Percentiles rank a stretch among this genome's conserved stretches.
Evolutionary conservation across 2,113 vertebrate genomes (phyloP).

Genomic region (Malurus cyaneus): DNA sequence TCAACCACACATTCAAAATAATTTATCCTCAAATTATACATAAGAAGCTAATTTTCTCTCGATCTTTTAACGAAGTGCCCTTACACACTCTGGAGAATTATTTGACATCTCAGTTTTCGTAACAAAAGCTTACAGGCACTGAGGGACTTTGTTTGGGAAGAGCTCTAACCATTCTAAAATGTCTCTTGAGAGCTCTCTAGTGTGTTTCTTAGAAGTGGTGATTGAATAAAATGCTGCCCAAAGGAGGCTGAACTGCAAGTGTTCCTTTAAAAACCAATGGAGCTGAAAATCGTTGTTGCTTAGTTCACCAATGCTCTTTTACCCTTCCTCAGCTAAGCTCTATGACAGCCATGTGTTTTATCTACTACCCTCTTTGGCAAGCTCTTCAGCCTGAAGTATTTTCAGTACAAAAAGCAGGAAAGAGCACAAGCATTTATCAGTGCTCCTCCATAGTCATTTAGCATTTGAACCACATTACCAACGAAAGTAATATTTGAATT

Average conservation of each 20-base stretch:
- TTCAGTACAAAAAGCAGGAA: background rate
- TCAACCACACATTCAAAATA: background rate
- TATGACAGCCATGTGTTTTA: conserved; percentile 10
- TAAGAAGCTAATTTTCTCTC: conserved; percentile 29
- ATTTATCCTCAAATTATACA: background rate
- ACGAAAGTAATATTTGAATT: background rate
- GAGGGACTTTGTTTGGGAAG: conserved; percentile 63
- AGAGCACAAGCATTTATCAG: conserved; percentile 11
- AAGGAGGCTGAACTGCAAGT: conserved; percentile 61
- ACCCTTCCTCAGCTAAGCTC: conserved; percentile 27
- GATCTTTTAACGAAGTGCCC: conserved; percentile 50
- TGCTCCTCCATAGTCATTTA: background rate
- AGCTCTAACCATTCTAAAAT: conserved; percentile 71
- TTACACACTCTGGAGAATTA: conserved; percentile 67
- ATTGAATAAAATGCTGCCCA: conserved; percentile 66
- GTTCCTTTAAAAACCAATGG: conserved; percentile 68
- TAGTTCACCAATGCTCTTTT: conserved; percentile 57
- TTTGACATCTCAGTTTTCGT: conserved; percentile 77
- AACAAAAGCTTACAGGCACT: conserved; percentile 77
- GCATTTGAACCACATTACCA: background rate
- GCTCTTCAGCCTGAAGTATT: conserved; percentile 1
- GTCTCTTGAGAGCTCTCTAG: conserved; percentile 64
- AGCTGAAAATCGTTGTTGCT: conserved; percentile 68
- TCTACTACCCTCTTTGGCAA: background rate
- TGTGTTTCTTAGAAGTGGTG: conserved; percentile 54